Evolutionary conservation across 2,797 vertebrate species (phyloP), one percentile per base, ranked within the genome.

Genomic region (Harpagifer antarcticus): DNA sequence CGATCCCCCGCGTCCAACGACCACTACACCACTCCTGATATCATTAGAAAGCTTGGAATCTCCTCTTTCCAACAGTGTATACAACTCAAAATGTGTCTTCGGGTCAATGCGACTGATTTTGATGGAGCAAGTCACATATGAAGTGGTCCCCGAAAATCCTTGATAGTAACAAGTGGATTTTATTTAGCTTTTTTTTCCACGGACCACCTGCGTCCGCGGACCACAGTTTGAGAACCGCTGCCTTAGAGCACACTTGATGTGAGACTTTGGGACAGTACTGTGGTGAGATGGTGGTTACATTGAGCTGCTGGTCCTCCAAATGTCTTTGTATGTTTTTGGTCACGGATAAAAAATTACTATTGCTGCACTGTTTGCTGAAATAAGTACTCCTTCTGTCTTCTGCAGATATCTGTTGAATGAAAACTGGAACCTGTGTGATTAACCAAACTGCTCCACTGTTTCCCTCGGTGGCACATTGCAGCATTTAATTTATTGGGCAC

Each of bases 401-500:
- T 65, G 74, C 42, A 84, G 69, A 74, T 68, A 72, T 79, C 56
- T 70, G 63, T 48, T 71, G 64, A 73, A 64, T 48, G 56, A 69
- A 59, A 77, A 70, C 68, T 57, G 1, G 20, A 76, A 79, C 48
- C 55, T 56, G 71, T 49, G 65, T 62, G 74, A 82, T 78, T 58
- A 79, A 81, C 64, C 78, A 76, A 78, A 73, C 59, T 61, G 45
- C 71, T 59, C 10, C 61, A 56, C 71, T 61, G 65, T 70, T 78
- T 87, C 53, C 70, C 77, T 88, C 65, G 9, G 82, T 70, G 72
- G 82, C 68, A 75, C 74, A 27, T 65, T 7, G 11, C 50, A 61
- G 71, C 60, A 23, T 52, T 7, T 13, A 3, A 13, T 68, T 53
- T 53, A 47, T 10, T 40, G 10, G 20, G 11, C 52, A 5, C 13